A percentile compares a stretch with the other conserved stretches of the same genome.
phyloP scores from a whole-genome alignment of 2,888 invertebrate species.

The Pristionchus entomophagus region DNA sequence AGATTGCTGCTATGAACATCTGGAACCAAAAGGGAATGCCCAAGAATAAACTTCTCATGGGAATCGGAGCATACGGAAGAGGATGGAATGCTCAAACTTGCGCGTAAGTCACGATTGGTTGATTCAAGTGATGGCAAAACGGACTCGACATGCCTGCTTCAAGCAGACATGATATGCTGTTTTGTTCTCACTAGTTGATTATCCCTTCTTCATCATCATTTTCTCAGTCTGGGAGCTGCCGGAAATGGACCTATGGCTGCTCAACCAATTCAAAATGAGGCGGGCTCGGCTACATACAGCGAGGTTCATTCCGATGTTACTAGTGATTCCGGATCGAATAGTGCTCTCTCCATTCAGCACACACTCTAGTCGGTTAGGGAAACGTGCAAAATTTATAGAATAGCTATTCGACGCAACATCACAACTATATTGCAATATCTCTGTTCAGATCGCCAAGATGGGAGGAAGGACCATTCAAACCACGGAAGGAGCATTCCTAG shows the following conservation, averaged over 20 bases:
- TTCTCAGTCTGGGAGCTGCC: neutral
- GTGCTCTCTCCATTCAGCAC: neutral
- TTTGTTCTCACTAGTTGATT: too few relatives aligned
- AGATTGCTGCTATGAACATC: slow-evolving; percentile 84
- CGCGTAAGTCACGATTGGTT: neutral
- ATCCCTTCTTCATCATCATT: too few relatives aligned
- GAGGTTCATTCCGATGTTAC: too few relatives aligned
- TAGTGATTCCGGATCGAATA: too few relatives aligned
- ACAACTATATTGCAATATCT: neutral
- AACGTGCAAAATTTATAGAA: too few relatives aligned
- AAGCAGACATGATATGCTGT: too few relatives aligned
- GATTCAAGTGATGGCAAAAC: too few relatives aligned
- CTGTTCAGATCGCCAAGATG: slow-evolving; percentile 10
- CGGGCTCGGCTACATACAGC: slow-evolving; percentile 94
- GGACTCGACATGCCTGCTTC: too few relatives aligned
- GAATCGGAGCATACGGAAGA: slow-evolving; percentile 61
- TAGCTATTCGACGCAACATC: too few relatives aligned
- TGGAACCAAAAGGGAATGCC: slow-evolving; percentile 78
- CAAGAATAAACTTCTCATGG: slow-evolving; percentile 56
- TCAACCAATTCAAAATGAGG: slow-evolving; percentile 86
- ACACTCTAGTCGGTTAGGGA: too few relatives aligned
- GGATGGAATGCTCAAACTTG: slow-evolving; percentile 57
- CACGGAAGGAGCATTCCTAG: slow-evolving; percentile 19
- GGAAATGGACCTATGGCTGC: neutral
- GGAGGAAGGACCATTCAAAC: neutral